Evolutionary conservation across 2,113 vertebrate species (phyloP).

Genomic region (Engystomops pustulosus): DNA sequence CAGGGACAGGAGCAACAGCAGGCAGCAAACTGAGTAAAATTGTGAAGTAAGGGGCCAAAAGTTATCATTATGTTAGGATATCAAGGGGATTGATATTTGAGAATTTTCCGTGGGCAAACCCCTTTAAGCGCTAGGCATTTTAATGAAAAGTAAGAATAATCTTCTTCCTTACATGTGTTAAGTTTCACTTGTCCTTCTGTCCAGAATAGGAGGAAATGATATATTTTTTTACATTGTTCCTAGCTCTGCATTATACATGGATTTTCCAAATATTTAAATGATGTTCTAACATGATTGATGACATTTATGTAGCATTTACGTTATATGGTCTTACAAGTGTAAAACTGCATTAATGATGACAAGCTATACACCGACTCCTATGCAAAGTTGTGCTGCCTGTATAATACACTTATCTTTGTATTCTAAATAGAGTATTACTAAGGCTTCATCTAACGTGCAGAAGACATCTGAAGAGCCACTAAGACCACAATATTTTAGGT

Average conservation of each 20-base stretch:
- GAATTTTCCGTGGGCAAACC: background rate
- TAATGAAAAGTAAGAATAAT: constrained; percentile 12
- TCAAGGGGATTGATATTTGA: no score
- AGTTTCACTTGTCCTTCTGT: background rate
- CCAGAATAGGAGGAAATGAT: background rate
- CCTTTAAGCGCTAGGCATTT: background rate
- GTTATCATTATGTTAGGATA: no score
- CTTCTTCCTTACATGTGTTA: constrained; percentile 4
- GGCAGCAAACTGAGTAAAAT: no score
- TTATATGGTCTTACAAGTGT: background rate
- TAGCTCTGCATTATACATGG: background rate
- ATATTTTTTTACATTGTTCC: background rate
- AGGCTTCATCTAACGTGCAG: no score
- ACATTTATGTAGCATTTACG: background rate
- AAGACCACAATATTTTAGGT: no score
- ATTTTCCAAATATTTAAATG: background rate
- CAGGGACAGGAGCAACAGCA: no score
- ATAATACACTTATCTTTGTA: no score
- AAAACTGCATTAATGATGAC: background rate
- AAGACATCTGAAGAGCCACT: no score
- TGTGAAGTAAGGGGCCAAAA: no score
- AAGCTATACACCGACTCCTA: no score
- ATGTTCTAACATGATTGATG: background rate
- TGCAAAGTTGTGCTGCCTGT: no score
- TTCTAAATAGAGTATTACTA: no score